phyloP scores from a whole-genome alignment of 1,140 invertebrate species.

The Pachypeltis micranthus region DNA sequence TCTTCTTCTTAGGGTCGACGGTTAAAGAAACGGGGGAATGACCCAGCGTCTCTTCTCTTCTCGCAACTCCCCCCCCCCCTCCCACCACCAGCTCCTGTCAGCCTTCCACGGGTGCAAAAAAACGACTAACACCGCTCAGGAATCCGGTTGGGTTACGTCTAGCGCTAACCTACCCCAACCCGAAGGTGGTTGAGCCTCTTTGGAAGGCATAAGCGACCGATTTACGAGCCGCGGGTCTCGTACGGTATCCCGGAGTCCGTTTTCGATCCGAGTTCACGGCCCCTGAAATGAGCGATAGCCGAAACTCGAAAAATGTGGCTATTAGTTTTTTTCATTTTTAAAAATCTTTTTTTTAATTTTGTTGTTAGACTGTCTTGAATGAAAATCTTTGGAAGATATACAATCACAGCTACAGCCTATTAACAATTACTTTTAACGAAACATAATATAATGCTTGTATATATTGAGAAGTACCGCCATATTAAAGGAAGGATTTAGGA shows the following conservation, averaged over 20 bases:
- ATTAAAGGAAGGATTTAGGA: too few species aligned
- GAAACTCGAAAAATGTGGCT: too few species aligned
- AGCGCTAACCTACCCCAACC: slow-evolving; percentile 7
- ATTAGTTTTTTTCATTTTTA: too few species aligned
- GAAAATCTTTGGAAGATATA: too few species aligned
- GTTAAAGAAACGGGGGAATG: slow-evolving; percentile 7
- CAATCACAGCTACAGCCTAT: too few species aligned
- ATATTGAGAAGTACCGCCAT: too few species aligned
- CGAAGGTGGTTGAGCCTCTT: slow-evolving; percentile 1
- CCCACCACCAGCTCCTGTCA: background rate
- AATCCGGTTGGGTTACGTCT: slow-evolving; percentile 4
- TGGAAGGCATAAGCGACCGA: background rate
- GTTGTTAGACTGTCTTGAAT: too few species aligned
- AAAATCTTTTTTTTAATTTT: too few species aligned
- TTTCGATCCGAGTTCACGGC: background rate
- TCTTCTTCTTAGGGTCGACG: background rate
- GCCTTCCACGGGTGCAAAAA: background rate
- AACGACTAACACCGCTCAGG: background rate
- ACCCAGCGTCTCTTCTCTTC: background rate
- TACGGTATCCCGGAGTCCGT: background rate
- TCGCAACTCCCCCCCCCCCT: background rate
- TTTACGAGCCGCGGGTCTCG: background rate
- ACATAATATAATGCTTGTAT: too few species aligned
- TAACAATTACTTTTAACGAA: too few species aligned
- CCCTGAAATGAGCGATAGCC: too few species aligned